Percentiles rank a stretch among this genome's conserved stretches.
phyloP scores from a whole-genome alignment of 2,888 invertebrate genomes.

The Phoronis australis region DNA sequence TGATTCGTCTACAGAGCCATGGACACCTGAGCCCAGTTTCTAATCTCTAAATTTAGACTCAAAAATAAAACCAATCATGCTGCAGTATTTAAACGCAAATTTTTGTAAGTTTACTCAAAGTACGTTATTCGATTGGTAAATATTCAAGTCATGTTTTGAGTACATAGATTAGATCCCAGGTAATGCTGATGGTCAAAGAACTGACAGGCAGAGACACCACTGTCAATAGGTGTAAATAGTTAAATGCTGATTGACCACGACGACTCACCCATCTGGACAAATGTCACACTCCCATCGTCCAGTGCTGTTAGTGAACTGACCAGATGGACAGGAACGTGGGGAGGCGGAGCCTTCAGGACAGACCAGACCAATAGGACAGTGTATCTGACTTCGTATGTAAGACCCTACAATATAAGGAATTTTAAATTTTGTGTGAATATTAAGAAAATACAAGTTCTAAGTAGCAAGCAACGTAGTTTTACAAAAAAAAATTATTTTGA shows the following conservation, averaged over 20 bases:
- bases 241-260: not conserved
- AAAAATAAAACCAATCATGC: too few relatives aligned
- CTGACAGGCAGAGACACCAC: too few relatives aligned
- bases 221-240: too few relatives aligned
- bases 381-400: conserved; percentile 21
- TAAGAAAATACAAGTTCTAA: not conserved
- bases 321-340: conserved; percentile 28
- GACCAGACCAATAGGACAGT: conserved; percentile 34
- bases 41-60: too few relatives aligned
- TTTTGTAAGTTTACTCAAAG: too few relatives aligned
- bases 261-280: conserved; percentile 42
- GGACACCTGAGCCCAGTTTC: too few relatives aligned
- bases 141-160: too few relatives aligned
- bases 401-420: conserved; percentile 26
- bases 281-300: conserved; percentile 33
- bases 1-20: too few relatives aligned
- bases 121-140: too few relatives aligned
- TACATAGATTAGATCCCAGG: too few relatives aligned
- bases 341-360: conserved; percentile 32
- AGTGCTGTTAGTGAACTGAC: conserved; percentile 39
- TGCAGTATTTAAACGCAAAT: too few relatives aligned
- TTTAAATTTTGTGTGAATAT: not conserved
- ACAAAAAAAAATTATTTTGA: not conserved
- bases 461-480: not conserved
- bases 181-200: too few relatives aligned